These are phyloP conservation scores for Cepaea hortensis DNA, from an alignment of 2,888 invertebrate genomes.

Conservation along the genomic window DNA sequence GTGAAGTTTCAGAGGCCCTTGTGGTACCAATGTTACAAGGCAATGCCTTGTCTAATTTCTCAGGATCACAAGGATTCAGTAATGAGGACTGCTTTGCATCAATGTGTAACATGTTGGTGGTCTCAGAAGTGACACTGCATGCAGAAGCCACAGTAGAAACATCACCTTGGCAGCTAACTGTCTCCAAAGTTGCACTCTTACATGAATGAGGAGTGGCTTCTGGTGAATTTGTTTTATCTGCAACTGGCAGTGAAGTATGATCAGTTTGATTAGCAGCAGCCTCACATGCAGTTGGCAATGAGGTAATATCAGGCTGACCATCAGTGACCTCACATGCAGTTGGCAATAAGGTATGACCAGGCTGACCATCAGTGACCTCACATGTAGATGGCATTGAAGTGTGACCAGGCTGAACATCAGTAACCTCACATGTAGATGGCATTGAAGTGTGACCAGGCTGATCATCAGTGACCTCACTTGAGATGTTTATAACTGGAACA, in stretches of 20 bases:
- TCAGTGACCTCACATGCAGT: neutral
- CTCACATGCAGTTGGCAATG: neutral
- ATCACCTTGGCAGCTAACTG: neutral
- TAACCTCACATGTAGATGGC: neutral
- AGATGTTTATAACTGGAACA: slow-evolving; percentile 5
- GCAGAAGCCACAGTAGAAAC: neutral
- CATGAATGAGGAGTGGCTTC: neutral
- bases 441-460: neutral
- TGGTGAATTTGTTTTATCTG: neutral
- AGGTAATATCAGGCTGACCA: too few relatives aligned
- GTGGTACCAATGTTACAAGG: neutral
- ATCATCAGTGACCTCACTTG: neutral
- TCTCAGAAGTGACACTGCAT: too few relatives aligned
- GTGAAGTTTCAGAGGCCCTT: neutral
- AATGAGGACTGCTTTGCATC: neutral
- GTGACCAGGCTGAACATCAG: neutral
- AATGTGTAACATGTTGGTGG: neutral
- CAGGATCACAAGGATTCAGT: neutral
- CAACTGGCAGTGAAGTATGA: neutral
- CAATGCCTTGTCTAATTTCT: neutral
- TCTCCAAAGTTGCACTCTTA: neutral
- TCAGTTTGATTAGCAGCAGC: neutral
- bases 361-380: slow-evolving; percentile 1
- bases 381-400: neutral
- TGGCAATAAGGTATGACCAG: neutral